Conservation (phyloP, 2,113 vertebrate genomes). For the Oxyura jamaicensis region DNA sequence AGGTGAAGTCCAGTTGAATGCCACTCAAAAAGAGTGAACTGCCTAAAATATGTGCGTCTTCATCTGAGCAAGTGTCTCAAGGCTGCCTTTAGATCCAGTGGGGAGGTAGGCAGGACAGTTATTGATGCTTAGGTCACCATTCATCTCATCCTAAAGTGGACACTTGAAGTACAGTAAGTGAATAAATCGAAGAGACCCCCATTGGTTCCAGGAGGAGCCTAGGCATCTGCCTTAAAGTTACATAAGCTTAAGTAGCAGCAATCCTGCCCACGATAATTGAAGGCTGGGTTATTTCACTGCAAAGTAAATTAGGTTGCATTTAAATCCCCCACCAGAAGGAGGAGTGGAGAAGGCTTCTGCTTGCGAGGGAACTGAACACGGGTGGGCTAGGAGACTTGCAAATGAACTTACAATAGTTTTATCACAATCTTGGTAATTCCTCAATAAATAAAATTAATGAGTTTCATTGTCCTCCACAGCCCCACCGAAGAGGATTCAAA, state of each 20-base stretch:
- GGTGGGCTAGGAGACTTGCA: neutral
- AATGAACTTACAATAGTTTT: constrained; percentile 30
- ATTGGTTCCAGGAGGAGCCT: neutral
- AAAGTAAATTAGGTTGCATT: neutral
- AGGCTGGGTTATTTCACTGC: neutral
- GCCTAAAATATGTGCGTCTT: neutral
- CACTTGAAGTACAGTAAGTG: accelerated
- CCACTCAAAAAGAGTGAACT: neutral
- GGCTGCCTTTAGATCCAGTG: neutral
- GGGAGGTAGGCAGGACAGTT: neutral
- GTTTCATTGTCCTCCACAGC: neutral
- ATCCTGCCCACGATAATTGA: neutral
- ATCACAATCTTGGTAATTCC: constrained; percentile 24
- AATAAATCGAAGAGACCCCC: neutral
- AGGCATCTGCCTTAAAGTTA: neutral
- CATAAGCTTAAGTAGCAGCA: neutral
- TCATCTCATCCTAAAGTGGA: neutral
- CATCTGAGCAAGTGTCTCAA: neutral
- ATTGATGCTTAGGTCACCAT: neutral
- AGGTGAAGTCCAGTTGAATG: neutral
- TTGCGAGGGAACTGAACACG: neutral
- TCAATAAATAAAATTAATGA: constrained; percentile 61
- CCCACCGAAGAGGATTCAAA: constrained; percentile 10
- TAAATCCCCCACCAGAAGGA: neutral
- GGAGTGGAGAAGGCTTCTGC: neutral